These are phyloP conservation scores for Drosophila austrosaltans DNA, from an alignment of 2,888 invertebrate species.

Conservation along the genomic window DNA sequence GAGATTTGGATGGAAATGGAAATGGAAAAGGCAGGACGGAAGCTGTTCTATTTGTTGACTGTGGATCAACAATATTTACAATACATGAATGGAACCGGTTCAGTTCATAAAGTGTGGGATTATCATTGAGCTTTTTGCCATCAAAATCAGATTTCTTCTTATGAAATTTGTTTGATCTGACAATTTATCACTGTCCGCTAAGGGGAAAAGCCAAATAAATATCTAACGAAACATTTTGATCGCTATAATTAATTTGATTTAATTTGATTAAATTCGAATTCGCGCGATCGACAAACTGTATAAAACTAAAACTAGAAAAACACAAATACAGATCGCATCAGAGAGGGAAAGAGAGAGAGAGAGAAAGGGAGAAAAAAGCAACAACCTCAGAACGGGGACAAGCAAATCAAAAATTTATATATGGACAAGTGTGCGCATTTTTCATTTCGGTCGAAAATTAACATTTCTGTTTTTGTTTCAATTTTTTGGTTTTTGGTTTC, in stretches of 20 bases:
- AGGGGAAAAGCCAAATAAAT: constrained; percentile 25
- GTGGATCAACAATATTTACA: constrained; percentile 45
- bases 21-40: constrained; percentile 70
- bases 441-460: constrained; percentile 59
- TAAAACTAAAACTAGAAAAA: constrained; percentile 24
- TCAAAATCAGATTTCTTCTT: constrained; percentile 18
- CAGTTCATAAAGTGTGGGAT: constrained; percentile 64
- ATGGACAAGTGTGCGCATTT: constrained; percentile 50
- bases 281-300: constrained; percentile 41
- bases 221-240: constrained; percentile 44
- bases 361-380: background rate
- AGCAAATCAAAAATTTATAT: constrained; percentile 37
- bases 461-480: constrained; percentile 62
- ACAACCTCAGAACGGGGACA: constrained; percentile 45
- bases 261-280: constrained; percentile 78
- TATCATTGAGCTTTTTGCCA: constrained; percentile 49
- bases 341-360: background rate
- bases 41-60: constrained; percentile 60
- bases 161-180: constrained; percentile 54
- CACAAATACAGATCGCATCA: background rate
- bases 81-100: constrained; percentile 47
- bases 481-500: constrained; percentile 52
- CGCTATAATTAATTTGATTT: constrained; percentile 77
- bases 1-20: constrained; percentile 29
- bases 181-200: constrained; percentile 72